phyloP scores from a whole-genome alignment of 2,797 vertebrate species.

The Melanotaenia nigrans region DNA sequence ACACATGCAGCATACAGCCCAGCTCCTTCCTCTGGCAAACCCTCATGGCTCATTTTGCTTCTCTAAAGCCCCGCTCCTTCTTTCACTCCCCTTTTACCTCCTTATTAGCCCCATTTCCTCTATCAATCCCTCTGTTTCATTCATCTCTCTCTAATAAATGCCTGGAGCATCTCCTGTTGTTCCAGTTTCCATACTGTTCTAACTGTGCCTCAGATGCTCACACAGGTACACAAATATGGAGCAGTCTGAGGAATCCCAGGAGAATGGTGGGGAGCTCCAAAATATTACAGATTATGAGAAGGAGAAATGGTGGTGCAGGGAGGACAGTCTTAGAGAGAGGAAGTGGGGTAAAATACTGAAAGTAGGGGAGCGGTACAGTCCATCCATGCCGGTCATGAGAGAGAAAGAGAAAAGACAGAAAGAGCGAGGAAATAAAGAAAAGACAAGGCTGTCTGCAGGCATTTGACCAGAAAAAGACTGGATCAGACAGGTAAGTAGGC shows the following conservation, averaged over 20 bases:
- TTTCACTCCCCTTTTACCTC: conserved; percentile 24
- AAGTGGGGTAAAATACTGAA: conserved; percentile 50
- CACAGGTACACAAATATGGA: conserved; percentile 40
- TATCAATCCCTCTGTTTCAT: conserved; percentile 1
- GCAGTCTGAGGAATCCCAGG: conserved; percentile 42
- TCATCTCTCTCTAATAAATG: conserved; percentile 22
- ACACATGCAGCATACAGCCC: conserved; percentile 68
- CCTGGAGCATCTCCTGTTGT: conserved; percentile 18
- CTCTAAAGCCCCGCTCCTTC: conserved; percentile 33
- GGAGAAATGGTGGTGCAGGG: conserved; percentile 27
- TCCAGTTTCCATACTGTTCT: conserved; percentile 37
- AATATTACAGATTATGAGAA: conserved; percentile 27
- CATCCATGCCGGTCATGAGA: conserved; percentile 80
- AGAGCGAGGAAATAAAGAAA: conserved; percentile 41
- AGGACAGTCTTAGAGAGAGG: conserved; percentile 51
- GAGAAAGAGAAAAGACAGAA: conserved; percentile 52
- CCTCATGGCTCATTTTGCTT: conserved; percentile 30
- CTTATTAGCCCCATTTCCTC: conserved; percentile 17
- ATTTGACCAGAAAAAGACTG: conserved; percentile 71
- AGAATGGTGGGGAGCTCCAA: conserved; percentile 34
- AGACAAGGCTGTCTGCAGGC: conserved; percentile 78
- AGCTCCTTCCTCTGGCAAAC: conserved; percentile 46
- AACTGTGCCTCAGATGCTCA: conserved; percentile 39
- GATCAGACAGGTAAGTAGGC: conserved; percentile 76
- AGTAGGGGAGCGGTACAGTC: conserved; percentile 57